phyloP scores from a whole-genome alignment of 2,113 vertebrate genomes.

The Phylloscopus trochilus region DNA sequence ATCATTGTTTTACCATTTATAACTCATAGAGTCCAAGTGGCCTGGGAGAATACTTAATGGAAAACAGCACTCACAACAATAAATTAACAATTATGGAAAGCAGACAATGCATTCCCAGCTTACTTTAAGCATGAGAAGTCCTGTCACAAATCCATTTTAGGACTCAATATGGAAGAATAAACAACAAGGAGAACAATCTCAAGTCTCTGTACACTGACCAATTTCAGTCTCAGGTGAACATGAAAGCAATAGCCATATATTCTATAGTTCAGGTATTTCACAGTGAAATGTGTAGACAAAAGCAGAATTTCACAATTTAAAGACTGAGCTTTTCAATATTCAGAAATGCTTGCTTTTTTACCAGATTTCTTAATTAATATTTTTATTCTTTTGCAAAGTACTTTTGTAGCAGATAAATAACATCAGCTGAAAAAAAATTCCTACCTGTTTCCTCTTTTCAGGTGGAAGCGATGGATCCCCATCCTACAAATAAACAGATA shows the following conservation, averaged over 20 bases:
- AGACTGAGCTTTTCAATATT: background rate
- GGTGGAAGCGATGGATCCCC: constrained; percentile 93
- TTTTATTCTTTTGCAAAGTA: background rate
- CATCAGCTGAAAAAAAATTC: background rate
- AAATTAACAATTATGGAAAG: constrained; percentile 20
- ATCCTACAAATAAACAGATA: constrained; percentile 77
- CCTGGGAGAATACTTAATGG: background rate
- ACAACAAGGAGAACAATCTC: background rate
- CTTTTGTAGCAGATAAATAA: background rate
- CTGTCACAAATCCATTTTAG: background rate
- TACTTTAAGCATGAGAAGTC: background rate
- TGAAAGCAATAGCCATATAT: background rate
- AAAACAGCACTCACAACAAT: constrained; percentile 20
- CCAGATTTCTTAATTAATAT: background rate
- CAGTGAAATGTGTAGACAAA: background rate
- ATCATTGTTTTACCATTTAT: background rate
- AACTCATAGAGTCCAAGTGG: background rate
- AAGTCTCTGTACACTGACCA: background rate
- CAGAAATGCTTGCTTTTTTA: background rate
- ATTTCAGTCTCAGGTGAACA: background rate
- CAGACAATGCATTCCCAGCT: background rate
- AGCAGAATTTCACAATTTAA: background rate
- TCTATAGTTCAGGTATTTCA: background rate
- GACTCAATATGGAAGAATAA: background rate
- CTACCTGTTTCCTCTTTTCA: constrained; percentile 95